Evolutionary conservation across 2,113 vertebrate species (phyloP).

Genomic region (Onychostoma macrolepis): DNA sequence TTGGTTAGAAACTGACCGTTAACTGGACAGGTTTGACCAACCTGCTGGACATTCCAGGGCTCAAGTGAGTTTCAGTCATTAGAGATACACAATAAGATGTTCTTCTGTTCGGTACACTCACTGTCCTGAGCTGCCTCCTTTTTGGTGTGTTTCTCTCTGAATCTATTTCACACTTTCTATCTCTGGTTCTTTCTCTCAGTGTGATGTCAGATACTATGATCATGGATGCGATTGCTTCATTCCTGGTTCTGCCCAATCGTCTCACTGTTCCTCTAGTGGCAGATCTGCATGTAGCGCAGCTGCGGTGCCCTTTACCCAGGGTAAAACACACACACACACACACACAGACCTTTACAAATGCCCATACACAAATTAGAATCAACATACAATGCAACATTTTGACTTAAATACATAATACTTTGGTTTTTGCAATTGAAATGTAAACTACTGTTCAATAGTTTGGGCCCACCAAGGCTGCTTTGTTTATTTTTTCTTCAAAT

Average conservation of each 20-base stretch:
- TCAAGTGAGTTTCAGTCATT: conserved; percentile 80
- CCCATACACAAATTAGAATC: neutral
- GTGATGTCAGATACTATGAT: conserved; percentile 90
- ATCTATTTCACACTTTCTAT: neutral
- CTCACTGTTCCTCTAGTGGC: conserved; percentile 86
- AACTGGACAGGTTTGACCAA: conserved; percentile 96
- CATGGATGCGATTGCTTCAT: conserved; percentile 92
- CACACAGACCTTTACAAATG: conserved; percentile 33
- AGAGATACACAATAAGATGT: neutral
- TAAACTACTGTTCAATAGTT: neutral
- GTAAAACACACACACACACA: conserved; percentile 68
- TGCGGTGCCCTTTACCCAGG: conserved; percentile 89
- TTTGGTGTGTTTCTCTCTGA: neutral
- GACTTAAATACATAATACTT: neutral
- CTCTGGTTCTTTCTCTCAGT: conserved; percentile 65
- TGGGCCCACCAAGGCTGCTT: neutral
- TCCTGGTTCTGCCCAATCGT: conserved; percentile 91
- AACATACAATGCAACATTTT: neutral
- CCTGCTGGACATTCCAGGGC: conserved; percentile 90
- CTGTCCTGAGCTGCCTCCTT: neutral
- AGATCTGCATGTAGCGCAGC: conserved; percentile 83
- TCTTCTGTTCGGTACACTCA: neutral
- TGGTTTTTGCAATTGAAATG: neutral
- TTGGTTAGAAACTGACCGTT: conserved; percentile 83
- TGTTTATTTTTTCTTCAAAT: neutral